Evolutionary conservation across 1,140 invertebrate species (phyloP).

Genomic region (Oedothorax gibbosus): DNA sequence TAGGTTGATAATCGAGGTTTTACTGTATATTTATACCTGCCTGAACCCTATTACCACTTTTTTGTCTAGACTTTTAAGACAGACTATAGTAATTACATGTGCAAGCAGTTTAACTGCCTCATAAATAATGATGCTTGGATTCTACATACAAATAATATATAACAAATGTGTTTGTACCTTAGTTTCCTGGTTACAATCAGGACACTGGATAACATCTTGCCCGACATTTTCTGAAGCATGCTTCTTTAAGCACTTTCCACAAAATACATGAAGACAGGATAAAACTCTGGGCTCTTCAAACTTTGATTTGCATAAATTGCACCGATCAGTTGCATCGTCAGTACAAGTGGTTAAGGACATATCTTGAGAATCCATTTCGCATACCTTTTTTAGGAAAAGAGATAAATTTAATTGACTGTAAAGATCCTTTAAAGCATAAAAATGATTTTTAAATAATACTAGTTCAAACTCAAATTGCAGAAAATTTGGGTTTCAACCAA

Average conservation of each 20-base stretch:
- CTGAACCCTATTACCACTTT: no score
- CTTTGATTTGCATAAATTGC: slow-evolving; percentile 74
- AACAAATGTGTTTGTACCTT: slow-evolving; percentile 70
- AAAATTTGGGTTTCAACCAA: no score
- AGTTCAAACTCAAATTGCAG: no score
- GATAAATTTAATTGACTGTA: no score
- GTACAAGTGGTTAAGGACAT: slow-evolving; percentile 44
- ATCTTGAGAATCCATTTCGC: slow-evolving; percentile 60
- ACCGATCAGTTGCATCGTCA: slow-evolving; percentile 64
- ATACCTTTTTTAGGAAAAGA: slow-evolving; percentile 8
- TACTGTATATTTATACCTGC: no score
- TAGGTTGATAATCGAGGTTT: no score
- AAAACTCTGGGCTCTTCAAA: slow-evolving; percentile 84
- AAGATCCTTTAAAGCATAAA: no score
- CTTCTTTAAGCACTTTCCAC: slow-evolving; percentile 87
- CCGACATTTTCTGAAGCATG: slow-evolving; percentile 75
- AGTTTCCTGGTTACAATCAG: slow-evolving; percentile 86
- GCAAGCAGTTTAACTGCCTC: no score
- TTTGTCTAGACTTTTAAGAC: no score
- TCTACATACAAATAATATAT: not conserved
- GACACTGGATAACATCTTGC: slow-evolving; percentile 72
- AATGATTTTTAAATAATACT: no score
- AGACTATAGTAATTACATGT: no score
- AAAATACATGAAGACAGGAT: slow-evolving; percentile 92
- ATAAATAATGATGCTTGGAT: no score